Percentiles rank a stretch among this genome's conserved stretches.
Conservation (phyloP, 1,140 invertebrate genomes). For the Leptinotarsa lineolata region DNA sequence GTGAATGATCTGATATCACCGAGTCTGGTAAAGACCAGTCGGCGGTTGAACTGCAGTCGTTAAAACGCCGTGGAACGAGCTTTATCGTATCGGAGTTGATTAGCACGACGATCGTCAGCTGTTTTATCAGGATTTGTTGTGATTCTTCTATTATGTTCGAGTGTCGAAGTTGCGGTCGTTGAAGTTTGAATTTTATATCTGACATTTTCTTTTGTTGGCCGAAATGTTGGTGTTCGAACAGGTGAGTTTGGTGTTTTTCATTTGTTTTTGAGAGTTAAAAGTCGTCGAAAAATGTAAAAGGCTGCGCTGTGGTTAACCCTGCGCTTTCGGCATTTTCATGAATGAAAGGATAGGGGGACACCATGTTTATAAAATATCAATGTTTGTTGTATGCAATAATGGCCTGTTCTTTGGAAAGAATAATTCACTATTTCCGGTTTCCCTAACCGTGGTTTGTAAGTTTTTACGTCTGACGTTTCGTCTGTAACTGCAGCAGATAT, state of each 20-base stretch:
- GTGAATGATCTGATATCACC: conserved; percentile 32
- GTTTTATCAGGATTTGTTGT: conserved; percentile 20
- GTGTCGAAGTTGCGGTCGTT: conserved; percentile 17
- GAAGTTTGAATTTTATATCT: background rate
- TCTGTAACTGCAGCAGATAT: no score
- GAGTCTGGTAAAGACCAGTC: conserved; percentile 18
- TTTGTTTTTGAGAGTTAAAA: no score
- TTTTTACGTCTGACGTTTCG: no score
- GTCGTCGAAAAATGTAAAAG: no score
- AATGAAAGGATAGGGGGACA: no score
- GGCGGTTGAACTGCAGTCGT: conserved; percentile 9
- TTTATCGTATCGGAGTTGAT: conserved; percentile 8
- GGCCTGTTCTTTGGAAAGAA: no score
- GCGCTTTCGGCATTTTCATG: no score
- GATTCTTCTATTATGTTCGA: conserved; percentile 6
- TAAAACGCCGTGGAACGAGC: conserved; percentile 10
- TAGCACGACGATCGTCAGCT: conserved; percentile 25
- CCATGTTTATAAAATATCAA: no score
- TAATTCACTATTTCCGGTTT: no score
- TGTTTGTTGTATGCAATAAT: no score
- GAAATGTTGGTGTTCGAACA: conserved; percentile 29
- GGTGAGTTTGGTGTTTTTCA: conserved; percentile 11
- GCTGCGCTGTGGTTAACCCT: no score
- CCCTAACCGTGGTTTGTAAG: no score
- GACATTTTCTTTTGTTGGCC: background rate